These are phyloP conservation scores for Selene dorsalis DNA, from an alignment of 2,797 vertebrate species.

Conservation along the genomic window DNA sequence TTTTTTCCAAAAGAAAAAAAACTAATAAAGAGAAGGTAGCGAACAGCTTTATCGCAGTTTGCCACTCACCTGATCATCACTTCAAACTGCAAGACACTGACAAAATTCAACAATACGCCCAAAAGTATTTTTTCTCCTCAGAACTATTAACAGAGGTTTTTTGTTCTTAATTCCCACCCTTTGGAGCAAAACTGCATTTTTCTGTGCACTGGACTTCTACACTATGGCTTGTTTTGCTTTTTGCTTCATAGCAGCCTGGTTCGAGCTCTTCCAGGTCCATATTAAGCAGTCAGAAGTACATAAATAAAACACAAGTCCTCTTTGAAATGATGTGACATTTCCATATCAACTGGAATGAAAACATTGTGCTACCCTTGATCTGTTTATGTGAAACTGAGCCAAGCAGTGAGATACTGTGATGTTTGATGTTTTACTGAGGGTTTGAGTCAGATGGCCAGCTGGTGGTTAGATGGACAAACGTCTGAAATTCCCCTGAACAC, in stretches of 20 bases:
- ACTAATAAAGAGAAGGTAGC: neutral
- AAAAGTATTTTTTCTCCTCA: neutral
- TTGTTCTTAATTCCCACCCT: slow-evolving; percentile 2
- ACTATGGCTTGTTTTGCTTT: slow-evolving; percentile 4
- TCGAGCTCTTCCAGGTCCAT: slow-evolving; percentile 22
- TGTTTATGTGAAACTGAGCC: slow-evolving; percentile 70
- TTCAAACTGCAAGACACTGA: slow-evolving; percentile 1
- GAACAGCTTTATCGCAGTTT: slow-evolving; percentile 21
- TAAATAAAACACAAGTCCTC: slow-evolving; percentile 69
- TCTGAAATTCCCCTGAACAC: slow-evolving; percentile 45
- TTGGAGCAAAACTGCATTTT: slow-evolving; percentile 8
- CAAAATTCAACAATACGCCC: neutral
- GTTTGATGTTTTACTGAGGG: slow-evolving; percentile 69
- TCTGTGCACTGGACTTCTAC: neutral
- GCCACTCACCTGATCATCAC: slow-evolving; percentile 29
- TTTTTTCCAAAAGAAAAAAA: neutral
- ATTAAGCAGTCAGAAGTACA: slow-evolving; percentile 45
- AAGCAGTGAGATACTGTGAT: slow-evolving; percentile 52
- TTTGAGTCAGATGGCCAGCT: slow-evolving; percentile 53
- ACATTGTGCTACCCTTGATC: slow-evolving; percentile 65
- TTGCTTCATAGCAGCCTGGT: slow-evolving; percentile 15
- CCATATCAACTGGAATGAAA: slow-evolving; percentile 73
- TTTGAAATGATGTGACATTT: slow-evolving; percentile 77
- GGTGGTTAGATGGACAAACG: slow-evolving; percentile 58
- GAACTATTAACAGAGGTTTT: slow-evolving; percentile 11